Percentiles rank a stretch among this genome's conserved stretches.
These are phyloP conservation scores for Rugalucina vietnamica DNA, from an alignment of 2,888 invertebrate species.

Conservation along the genomic window DNA sequence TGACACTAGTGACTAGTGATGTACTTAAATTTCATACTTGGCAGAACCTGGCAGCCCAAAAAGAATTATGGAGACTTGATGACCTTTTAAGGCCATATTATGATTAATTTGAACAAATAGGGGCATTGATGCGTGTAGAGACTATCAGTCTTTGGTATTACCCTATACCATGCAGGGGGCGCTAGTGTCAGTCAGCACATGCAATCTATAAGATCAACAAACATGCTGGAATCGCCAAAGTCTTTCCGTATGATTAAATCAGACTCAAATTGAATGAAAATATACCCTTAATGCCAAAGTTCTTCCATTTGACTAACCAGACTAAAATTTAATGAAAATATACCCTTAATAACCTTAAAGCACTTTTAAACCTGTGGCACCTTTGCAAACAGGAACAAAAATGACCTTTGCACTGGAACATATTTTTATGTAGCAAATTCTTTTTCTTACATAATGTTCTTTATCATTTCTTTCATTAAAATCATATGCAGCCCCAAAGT, in stretches of 20 bases:
- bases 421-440: no score
- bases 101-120: background rate
- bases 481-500: no score
- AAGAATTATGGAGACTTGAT: background rate
- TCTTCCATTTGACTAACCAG: background rate
- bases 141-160: background rate
- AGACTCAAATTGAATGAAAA: background rate
- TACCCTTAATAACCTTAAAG: background rate
- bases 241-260: background rate
- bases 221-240: no score
- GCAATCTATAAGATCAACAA: background rate
- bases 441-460: no score
- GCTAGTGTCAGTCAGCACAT: background rate
- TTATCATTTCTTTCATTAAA: no score
- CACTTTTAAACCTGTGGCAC: no score
- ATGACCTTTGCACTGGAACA: no score
- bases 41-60: background rate
- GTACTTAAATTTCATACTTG: no score
- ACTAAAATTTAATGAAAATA: background rate
- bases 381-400: no score
- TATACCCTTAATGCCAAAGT: background rate
- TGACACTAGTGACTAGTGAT: no score
- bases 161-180: background rate
- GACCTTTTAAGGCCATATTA: slow-evolving; percentile 4
- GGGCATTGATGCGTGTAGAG: background rate